Base-by-base conservation (phyloP, 2,797 vertebrate species). In the Peromyscus melanophrys region DNA sequence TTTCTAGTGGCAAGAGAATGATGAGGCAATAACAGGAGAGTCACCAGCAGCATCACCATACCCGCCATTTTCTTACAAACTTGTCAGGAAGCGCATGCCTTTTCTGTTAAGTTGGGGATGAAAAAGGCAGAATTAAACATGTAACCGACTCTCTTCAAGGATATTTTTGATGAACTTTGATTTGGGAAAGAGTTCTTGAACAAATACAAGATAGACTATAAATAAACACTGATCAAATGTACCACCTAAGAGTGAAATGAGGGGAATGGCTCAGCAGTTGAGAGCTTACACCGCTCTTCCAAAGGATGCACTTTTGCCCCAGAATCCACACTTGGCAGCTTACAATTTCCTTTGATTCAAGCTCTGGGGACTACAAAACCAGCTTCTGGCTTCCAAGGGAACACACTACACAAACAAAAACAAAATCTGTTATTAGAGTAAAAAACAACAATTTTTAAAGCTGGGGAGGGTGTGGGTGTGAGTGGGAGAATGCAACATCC, bases 81-180 rank as follows among this genome's bases (percentile, higher is more conserved):
- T 31, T 31, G 4, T 27, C 40, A 37, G 43, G 13, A 29, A 77
- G n/a, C 29, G 9, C 0, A 7, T 43, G 11, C 0, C 5, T 43
- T 69, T 92, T 73, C 3, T n/a, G 27, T 52, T 85, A 31, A 52
- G 43, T 49, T 85, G 63, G n/a, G 23, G 78, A 46, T 67, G 61
- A 4, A 52, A 57, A 3, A 13, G 52, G 23, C 6, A 69, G 76
- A 63, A 52, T 75, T 46, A 16, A 4, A 46, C n/a, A 91, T 31
- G 2, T 34, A 40, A 14, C 65, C 52, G 25, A 19, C 21, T 88
- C 14, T 37, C 27, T 59, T 96, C 77, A 43, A 73, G 71, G 9
- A 91, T 76, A 59, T n/a, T 67, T 87, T 96, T 82, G 1, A 95
- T 88, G 17, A 84, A 90, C 29, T 92, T 84, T 40, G 6, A 77